Evolutionary conservation across 2,113 vertebrate species (phyloP).

Genomic region (Phodopus roborovskii): DNA sequence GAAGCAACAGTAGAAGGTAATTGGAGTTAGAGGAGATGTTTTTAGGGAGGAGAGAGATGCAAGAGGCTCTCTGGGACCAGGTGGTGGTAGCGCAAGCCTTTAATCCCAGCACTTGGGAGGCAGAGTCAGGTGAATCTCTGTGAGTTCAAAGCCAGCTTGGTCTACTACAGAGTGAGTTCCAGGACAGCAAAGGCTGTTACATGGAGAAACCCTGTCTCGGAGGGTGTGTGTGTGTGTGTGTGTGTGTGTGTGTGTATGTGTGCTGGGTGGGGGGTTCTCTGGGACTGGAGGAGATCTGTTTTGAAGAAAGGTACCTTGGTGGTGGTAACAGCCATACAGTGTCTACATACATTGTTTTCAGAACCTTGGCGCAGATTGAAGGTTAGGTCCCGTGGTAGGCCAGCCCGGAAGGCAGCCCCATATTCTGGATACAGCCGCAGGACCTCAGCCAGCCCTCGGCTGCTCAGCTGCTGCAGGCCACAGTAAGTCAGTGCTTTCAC

Average conservation of each 20-base stretch:
- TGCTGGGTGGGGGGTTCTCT: not conserved
- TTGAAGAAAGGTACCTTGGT: not conserved
- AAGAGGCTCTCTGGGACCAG: not conserved
- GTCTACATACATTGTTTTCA: slow-evolving; percentile 90
- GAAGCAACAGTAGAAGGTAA: not conserved
- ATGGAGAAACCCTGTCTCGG: too few relatives aligned
- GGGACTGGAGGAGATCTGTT: not conserved
- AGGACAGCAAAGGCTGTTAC: too few relatives aligned
- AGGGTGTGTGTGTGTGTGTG: too few relatives aligned
- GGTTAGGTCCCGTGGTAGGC: slow-evolving; percentile 95
- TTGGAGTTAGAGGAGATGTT: not conserved
- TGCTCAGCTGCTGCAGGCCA: slow-evolving; percentile 94
- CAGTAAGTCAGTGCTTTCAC: slow-evolving; percentile 98
- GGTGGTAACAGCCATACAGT: not conserved
- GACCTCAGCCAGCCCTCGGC: slow-evolving; percentile 93
- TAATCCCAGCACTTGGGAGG: too few relatives aligned
- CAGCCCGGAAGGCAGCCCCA: slow-evolving; percentile 90
- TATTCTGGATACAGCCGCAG: slow-evolving; percentile 96
- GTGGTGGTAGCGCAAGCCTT: too few relatives aligned
- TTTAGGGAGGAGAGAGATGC: not conserved
- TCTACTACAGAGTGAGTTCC: too few relatives aligned
- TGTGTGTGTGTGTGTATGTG: too few relatives aligned
- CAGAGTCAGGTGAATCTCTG: too few relatives aligned
- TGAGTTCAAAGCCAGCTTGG: too few relatives aligned
- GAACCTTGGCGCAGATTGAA: slow-evolving; percentile 96